A percentile compares a stretch with the other conserved stretches of the same genome.
These are phyloP conservation scores for Macrobrachium rosenbergii DNA, from an alignment of 1,140 invertebrate species.

Conservation along the genomic window DNA sequence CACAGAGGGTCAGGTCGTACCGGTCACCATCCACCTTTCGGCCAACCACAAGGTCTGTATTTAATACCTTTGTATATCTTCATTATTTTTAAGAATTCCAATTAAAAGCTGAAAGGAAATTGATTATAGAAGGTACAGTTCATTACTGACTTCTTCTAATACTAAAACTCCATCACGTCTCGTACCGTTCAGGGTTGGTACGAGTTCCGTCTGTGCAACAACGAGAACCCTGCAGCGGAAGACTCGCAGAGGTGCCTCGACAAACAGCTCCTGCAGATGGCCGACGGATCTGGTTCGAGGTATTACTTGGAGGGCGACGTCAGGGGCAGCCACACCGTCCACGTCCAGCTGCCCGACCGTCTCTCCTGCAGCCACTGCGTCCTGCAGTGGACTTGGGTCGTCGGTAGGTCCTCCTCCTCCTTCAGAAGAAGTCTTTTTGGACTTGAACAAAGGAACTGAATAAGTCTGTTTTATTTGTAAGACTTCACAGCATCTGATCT, in stretches of 20 bases:
- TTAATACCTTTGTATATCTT: no score
- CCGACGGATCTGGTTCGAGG: slow-evolving; percentile 71
- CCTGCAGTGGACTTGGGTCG: slow-evolving; percentile 76
- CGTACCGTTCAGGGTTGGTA: slow-evolving; percentile 18
- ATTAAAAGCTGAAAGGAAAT: no score
- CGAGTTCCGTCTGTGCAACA: slow-evolving; percentile 85
- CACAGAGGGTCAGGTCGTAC: slow-evolving; percentile 78
- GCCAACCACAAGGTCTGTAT: slow-evolving; percentile 91
- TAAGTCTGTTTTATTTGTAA: no score
- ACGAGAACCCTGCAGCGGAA: slow-evolving; percentile 82
- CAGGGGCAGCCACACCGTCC: slow-evolving; percentile 3
- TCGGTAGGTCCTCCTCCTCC: neutral
- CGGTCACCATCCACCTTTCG: slow-evolving; percentile 78
- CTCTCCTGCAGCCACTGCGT: slow-evolving; percentile 77
- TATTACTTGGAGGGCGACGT: slow-evolving; percentile 70
- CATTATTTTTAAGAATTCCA: no score
- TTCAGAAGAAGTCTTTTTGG: neutral
- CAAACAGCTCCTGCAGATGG: slow-evolving; percentile 80
- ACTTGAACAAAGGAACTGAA: no score
- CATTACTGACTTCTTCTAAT: neutral
- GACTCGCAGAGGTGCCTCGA: slow-evolving; percentile 87
- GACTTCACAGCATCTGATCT: neutral
- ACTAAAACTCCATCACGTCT: neutral
- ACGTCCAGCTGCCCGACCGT: slow-evolving; percentile 81
- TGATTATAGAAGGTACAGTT: no score